A percentile compares a stretch with the other conserved stretches of the same genome.
Evolutionary conservation across 2,113 vertebrate genomes (phyloP).

Genomic region (Probosciger aterrimus): DNA sequence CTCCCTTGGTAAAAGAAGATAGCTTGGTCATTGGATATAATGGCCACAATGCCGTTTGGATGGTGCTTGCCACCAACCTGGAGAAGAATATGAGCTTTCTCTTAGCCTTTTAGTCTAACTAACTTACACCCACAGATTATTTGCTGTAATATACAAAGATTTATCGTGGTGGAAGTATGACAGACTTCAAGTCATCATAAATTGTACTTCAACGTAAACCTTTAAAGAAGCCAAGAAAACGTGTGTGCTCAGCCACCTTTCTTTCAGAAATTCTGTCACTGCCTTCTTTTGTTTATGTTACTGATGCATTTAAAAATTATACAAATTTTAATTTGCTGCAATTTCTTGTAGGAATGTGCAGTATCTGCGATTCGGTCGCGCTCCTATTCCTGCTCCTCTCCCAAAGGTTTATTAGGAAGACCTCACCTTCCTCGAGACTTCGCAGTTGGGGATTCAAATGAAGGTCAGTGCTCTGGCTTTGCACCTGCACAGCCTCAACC

Average conservation of each 20-base stretch:
- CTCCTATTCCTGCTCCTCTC: constrained; percentile 92
- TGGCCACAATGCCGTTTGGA: not conserved
- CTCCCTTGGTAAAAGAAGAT: not conserved
- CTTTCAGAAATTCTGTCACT: not conserved
- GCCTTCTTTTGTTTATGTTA: not conserved
- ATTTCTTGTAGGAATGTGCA: constrained; percentile 74
- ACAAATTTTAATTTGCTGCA: not conserved
- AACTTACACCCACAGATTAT: not conserved
- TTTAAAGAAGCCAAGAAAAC: not conserved
- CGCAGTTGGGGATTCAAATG: constrained; percentile 53
- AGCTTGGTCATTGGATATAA: not conserved
- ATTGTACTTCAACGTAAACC: not conserved
- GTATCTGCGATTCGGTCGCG: constrained; percentile 83
- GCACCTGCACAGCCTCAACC: not conserved
- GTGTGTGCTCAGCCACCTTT: accelerated
- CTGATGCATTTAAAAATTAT: not conserved
- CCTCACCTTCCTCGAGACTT: constrained; percentile 70
- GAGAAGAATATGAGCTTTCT: not conserved
- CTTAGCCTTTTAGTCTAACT: not conserved
- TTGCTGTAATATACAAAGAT: not conserved
- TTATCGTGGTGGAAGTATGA: not conserved
- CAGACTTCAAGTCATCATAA: not conserved
- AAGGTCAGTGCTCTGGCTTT: constrained; percentile 77
- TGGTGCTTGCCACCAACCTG: accelerated
- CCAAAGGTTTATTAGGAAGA: constrained; percentile 82